A percentile compares a stretch with the other conserved stretches of the same genome.
Conservation (phyloP, 2,888 invertebrate species). For the Lissocephala sabroskyi region DNA sequence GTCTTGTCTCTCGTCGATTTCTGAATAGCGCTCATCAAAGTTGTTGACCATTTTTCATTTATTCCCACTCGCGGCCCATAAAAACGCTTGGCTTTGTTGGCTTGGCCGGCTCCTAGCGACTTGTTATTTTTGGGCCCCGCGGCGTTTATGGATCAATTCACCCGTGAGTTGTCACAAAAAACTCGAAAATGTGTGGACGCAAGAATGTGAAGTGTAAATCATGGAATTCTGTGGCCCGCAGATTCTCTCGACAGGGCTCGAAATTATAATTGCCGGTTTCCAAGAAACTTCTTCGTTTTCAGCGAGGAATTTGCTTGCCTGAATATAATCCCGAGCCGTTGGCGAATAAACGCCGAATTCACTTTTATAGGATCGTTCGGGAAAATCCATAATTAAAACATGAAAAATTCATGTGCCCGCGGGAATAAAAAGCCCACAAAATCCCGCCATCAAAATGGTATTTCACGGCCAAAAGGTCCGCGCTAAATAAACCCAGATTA, state of each 20-base stretch:
- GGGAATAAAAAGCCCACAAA: neutral
- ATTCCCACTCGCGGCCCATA: neutral
- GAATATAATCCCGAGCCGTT: no score
- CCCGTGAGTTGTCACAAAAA: no score
- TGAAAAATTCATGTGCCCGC: constrained; percentile 26
- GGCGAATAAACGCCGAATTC: no score
- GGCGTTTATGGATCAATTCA: no score
- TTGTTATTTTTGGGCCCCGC: constrained; percentile 4
- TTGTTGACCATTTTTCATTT: constrained; percentile 15
- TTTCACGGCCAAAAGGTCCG: constrained; percentile 22
- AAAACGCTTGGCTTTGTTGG: constrained; percentile 5
- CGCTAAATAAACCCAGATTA: constrained; percentile 12
- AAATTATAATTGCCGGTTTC: no score
- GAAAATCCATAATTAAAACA: constrained; percentile 30
- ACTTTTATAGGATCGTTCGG: no score
- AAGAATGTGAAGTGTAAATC: no score
- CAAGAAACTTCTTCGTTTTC: no score
- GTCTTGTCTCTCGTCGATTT: constrained; percentile 4
- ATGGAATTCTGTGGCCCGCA: no score
- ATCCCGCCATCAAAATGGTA: constrained; percentile 16
- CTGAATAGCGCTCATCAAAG: constrained; percentile 39
- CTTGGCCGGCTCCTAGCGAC: neutral
- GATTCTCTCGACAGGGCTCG: no score
- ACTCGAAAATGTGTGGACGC: no score
- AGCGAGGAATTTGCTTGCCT: no score